Evolutionary conservation across 2,888 invertebrate genomes (phyloP).

Genomic region (Rambutsinella grinnellia): DNA sequence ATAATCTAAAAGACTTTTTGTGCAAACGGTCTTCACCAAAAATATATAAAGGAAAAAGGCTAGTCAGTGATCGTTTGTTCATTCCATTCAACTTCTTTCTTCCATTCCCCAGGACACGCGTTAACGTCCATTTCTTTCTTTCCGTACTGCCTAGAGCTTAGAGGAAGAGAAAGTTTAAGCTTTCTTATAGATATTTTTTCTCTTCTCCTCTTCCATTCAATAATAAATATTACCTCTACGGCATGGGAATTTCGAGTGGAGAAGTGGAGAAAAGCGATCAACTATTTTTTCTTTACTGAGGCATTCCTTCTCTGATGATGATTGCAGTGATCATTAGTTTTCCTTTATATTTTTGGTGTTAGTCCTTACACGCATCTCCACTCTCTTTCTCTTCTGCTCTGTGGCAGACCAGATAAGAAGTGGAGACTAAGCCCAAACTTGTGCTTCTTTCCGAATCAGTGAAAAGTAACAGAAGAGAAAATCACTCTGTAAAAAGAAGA

Average conservation of each 20-base stretch:
- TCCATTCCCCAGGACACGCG: conserved; percentile 13
- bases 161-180: not conserved
- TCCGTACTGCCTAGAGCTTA: not conserved
- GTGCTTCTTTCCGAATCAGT: conserved; percentile 24
- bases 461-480: conserved; percentile 16
- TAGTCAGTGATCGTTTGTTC: conserved; percentile 22
- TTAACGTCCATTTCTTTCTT: conserved; percentile 5
- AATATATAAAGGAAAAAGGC: conserved; percentile 18
- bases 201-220: too few relatives aligned
- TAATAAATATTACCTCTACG: not conserved
- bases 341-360: conserved; percentile 14
- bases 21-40: not conserved
- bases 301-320: conserved; percentile 7
- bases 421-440: not conserved
- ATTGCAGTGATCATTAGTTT: conserved; percentile 36
- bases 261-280: not conserved
- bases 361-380: not conserved
- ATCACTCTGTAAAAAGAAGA: not conserved
- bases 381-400: not conserved
- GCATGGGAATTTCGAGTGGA: not conserved
- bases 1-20: not conserved
- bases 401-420: conserved; percentile 29
- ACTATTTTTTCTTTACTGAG: not conserved
- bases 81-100: conserved; percentile 7
- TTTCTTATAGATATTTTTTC: too few relatives aligned